Evolutionary conservation across 2,113 vertebrate genomes (phyloP), one percentile per base, ranked within the genome.

Genomic region (Lepidiolamprologus cunningtoni): DNA sequence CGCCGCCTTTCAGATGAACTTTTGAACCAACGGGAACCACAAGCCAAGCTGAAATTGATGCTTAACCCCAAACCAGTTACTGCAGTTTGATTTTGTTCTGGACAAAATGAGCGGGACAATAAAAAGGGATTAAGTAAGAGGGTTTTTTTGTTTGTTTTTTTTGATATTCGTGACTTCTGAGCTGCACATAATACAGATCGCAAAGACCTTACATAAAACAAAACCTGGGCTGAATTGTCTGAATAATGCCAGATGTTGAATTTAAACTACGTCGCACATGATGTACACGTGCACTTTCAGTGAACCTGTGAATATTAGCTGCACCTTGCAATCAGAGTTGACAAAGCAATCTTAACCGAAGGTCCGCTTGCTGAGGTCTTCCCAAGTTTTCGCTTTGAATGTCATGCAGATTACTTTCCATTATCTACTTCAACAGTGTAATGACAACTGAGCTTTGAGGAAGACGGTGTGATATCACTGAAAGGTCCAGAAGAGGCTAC

Each of bases 1-100:
- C 12, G 8, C 81, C 17, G 50, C 68, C 80, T 73, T 28, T 84
- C 8, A 63, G 42, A 81, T 89, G 82, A 90, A 88, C 84, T 81
- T 90, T 88, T 90, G 89, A 89, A 85, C 91, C 82, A 54, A 66
- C 58, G 10, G 17, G 40, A 89, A 88, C 84, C 86, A 73, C 92
- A 90, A 85, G 10, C 79, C 78, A 55, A 73, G 52, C 81, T 80
- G 14, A 87, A 88, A 85, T 82, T 83, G 66, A 83, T 57, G 50
- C 82, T 84, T 61, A 78, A 86, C 79, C 52, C 16, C 28, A 86
- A 92, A 93, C 40, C 84, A 58, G 21, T 12, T 12, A 19, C 26
- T 87, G 71, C 21, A 83, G 31, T 45, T 66, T 86, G 33, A 47
- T 76, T 87, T 84, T 89, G 79, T 82, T 35, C 40, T 23, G 61